Base-by-base conservation (phyloP, 2,888 invertebrate species). In the Panopea generosa region DNA sequence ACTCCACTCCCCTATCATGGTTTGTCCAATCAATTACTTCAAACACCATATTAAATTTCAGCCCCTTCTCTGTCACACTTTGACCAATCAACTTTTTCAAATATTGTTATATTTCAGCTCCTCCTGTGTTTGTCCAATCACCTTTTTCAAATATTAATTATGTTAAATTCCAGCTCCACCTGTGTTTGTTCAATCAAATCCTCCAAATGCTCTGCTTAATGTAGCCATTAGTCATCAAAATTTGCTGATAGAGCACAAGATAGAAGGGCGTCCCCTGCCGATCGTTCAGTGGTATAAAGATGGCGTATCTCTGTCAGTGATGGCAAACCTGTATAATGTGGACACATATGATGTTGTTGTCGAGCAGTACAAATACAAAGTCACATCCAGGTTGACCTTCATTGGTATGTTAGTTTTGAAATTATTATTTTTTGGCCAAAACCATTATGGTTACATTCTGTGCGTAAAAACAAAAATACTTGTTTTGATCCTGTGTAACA, bases 211-310 rank as follows among this genome's bases (percentile, higher is more conserved):
- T 18, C 78, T 72, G 38, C 57, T 77, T 6, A 85, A 81, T 6
- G 77, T 87, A 1, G 69, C 76, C 9, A 80, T 87, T 56, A 78
- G 78, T 33, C 83, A 85, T 27, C 66, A 80, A 7, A 72, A 79
- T n/a, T 72, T 80, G 2, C 52, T 82, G 45, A 55, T 90, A 27
- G 78, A 83, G 24, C 89, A 89, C 72, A 74, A 72, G 33, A 87
- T 86, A 14, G 77, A 82, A 43, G 89, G 90, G 6, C 81, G 87
- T 7, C 90, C 90, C 9, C 55, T 73, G 24, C 89, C 90, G 0
- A 45, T 47, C 0, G 80, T 90, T 16, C 73, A 77, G 56, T 90
- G 90, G 90, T 88, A 73, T 65, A 87, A 88, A 62, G 86, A 89
- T 56, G 84, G 84, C 7, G 70, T 80, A 20, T 76, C 83, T 4